Evolutionary conservation across 2,797 vertebrate species (phyloP).

Genomic region (Typhlichthys subterraneus): DNA sequence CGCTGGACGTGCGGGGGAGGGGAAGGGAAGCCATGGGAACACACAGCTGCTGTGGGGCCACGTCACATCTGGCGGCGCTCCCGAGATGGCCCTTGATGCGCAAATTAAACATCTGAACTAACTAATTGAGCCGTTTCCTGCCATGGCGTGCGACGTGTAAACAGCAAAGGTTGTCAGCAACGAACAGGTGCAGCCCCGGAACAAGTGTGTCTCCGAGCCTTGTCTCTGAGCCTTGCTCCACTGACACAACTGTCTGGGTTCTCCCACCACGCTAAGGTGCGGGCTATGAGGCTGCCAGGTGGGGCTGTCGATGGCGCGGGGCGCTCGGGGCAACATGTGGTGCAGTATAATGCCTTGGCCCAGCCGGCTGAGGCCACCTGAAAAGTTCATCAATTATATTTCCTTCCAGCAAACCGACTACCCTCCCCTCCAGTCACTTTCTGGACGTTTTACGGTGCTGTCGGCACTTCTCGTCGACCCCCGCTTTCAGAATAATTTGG

Average conservation of each 20-base stretch:
- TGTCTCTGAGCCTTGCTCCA: constrained; percentile 39
- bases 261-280: constrained; percentile 35
- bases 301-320: constrained; percentile 38
- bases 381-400: background rate
- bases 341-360: too few species aligned
- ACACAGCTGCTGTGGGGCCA: constrained; percentile 50
- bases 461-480: constrained; percentile 61
- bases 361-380: background rate
- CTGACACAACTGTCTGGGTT: constrained; percentile 45
- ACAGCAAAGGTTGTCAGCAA: constrained; percentile 28
- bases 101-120: constrained; percentile 65
- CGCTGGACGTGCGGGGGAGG: constrained; percentile 25
- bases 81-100: constrained; percentile 58
- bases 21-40: constrained; percentile 3
- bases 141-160: constrained; percentile 57
- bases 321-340: constrained; percentile 31
- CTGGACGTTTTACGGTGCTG: constrained; percentile 54
- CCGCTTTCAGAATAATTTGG: constrained; percentile 54
- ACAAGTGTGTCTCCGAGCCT: constrained; percentile 59
- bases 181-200: constrained; percentile 67
- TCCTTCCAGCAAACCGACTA: background rate
- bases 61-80: constrained; percentile 54
- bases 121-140: constrained; percentile 61
- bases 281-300: constrained; percentile 27
- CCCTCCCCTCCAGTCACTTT: background rate